Base-by-base conservation (phyloP, 2,888 invertebrate genomes). In the Zhuqinia jingwanae region DNA sequence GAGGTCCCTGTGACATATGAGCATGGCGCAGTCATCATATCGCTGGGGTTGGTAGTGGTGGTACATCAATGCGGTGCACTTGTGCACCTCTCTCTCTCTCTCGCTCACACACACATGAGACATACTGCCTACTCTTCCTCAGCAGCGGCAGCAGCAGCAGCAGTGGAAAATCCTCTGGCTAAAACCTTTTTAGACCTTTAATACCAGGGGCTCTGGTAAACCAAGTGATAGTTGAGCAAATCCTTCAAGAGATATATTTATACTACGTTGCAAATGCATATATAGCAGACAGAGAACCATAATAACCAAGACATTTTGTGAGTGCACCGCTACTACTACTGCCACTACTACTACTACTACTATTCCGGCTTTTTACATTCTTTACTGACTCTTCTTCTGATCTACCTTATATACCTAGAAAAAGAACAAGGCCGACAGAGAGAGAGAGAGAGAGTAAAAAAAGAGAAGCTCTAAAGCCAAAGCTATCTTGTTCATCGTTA, bases 121-220 rank as follows among this genome's bases (percentile, higher is more conserved):
- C n/a, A n/a, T n/a, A n/a, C n/a, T 45, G 70, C 47, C 47, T 45
- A n/a, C n/a, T 20, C 20, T n/a, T 65, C 47, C n/a, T 25, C 8
- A 47, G 50, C 50, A 42, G 68, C 68, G 17, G 47, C 15, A 47
- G 56, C 76, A 53, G 75, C 53, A 58, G 77, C 42, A 63, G 60
- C 56, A 53, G 83, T 83, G 83, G 83, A 85, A 85, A 85, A 85
- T 85, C 85, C 85, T 85, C 78, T 85, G 85, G 85, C 85, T 85
- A 85, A 85, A 83, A 85, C 78, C 85, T 85, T 85, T 84, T 85
- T 85, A 85, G 85, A 85, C 85, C 85, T 85, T 85, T 85, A 85
- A 85, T 85, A 85, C 85, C 85, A 42, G 78, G 85, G 85, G 85
- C 85, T 85, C 85, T 85, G 78, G 78, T 85, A 85, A 85, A 85